Evolutionary conservation across 2,888 invertebrate genomes (phyloP).

Genomic region (Meliscaeva auricollis): DNA sequence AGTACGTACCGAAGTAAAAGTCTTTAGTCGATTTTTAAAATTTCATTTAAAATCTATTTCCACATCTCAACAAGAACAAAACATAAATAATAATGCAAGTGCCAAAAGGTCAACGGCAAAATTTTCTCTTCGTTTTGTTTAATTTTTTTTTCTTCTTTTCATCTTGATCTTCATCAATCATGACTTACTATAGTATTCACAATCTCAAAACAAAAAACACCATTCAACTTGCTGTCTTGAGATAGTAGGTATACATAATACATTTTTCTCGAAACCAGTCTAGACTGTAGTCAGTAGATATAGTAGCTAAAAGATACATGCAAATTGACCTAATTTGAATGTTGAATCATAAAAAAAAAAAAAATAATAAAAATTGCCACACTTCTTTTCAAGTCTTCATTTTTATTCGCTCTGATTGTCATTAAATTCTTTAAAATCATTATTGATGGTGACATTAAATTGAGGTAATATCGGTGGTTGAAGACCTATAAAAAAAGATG

Average conservation of each 20-base stretch:
- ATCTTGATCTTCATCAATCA: slow-evolving; percentile 18
- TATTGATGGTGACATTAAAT: neutral
- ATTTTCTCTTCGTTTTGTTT: neutral
- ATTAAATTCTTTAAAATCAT: neutral
- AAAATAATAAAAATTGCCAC: slow-evolving; percentile 15
- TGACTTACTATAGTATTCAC: neutral
- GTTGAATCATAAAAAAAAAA: slow-evolving; percentile 11
- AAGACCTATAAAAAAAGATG: neutral
- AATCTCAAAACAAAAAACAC: neutral
- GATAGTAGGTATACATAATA: neutral
- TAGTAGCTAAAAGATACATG: neutral
- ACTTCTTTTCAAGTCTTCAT: neutral
- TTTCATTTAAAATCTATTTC: neutral
- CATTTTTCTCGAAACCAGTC: neutral
- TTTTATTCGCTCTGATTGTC: slow-evolving; percentile 20
- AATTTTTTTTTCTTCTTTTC: neutral
- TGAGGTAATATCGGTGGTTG: neutral
- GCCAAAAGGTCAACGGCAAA: neutral
- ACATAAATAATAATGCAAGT: neutral
- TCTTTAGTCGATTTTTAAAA: neutral
- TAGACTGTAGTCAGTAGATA: neutral
- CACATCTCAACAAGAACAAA: neutral
- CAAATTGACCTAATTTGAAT: slow-evolving; percentile 25
- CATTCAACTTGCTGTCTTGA: neutral
- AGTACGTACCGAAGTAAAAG: neutral